A percentile compares a stretch with the other conserved stretches of the same genome.
Conservation (phyloP, 1,140 invertebrate species). For the Pemphigus obesinymphae region DNA sequence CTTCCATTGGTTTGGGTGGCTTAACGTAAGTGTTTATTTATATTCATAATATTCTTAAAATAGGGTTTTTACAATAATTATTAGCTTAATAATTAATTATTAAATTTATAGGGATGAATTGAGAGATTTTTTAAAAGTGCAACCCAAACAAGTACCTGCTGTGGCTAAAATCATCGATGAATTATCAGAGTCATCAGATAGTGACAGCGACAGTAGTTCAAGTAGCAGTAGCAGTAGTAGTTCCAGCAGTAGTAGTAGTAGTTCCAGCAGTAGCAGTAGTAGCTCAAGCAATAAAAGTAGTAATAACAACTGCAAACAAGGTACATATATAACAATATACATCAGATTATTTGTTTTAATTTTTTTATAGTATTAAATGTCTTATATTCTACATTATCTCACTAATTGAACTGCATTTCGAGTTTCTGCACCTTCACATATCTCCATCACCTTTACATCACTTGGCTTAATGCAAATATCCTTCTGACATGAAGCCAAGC, state of each 20-base stretch:
- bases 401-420: too few relatives aligned
- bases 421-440: too few relatives aligned
- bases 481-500: too few relatives aligned
- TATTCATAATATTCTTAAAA: background rate
- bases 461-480: too few relatives aligned
- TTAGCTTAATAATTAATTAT: background rate
- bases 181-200: slow-evolving; percentile 12
- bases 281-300: background rate
- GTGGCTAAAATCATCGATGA: slow-evolving; percentile 16
- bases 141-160: slow-evolving; percentile 21
- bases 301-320: too few relatives aligned
- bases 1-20: slow-evolving; percentile 94
- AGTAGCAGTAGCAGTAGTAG: slow-evolving; percentile 24
- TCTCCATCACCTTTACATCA: too few relatives aligned
- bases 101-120: slow-evolving; percentile 25
- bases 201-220: slow-evolving; percentile 8
- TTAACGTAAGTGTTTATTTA: slow-evolving; percentile 65
- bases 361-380: too few relatives aligned
- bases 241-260: background rate
- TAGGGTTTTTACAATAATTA: too few relatives aligned
- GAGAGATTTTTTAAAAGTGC: slow-evolving; percentile 39
- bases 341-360: background rate
- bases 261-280: background rate
- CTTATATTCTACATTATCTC: too few relatives aligned
- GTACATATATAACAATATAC: background rate